Conservation (phyloP, 2,888 invertebrate species). For the Acronicta psi region DNA sequence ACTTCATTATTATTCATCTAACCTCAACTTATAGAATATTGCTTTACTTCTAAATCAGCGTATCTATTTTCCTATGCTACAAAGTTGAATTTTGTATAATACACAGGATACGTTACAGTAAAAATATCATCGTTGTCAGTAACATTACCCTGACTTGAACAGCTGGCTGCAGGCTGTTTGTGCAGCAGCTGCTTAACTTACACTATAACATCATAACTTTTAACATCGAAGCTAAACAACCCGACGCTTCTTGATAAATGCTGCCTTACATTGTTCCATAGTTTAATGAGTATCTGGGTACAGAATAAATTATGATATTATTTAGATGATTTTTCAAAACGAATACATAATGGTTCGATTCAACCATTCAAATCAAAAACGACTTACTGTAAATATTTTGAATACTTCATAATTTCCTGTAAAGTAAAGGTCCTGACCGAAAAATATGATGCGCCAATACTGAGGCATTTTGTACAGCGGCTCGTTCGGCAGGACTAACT, state of each 20-base stretch:
- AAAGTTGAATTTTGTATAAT: slow-evolving; percentile 30
- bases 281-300: not conserved
- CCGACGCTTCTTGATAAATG: slow-evolving; percentile 13
- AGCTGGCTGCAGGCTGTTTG: slow-evolving; percentile 26
- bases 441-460: too few relatives aligned
- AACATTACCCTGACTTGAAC: slow-evolving; percentile 24
- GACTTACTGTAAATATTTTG: too few relatives aligned
- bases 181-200: slow-evolving; percentile 29
- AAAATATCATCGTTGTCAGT: slow-evolving; percentile 20
- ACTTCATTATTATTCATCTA: not conserved
- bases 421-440: too few relatives aligned
- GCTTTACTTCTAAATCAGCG: slow-evolving; percentile 3
- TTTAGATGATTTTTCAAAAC: too few relatives aligned
- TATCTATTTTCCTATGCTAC: slow-evolving; percentile 10
- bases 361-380: too few relatives aligned
- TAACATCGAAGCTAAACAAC: not conserved
- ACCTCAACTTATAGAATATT: too few relatives aligned
- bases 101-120: slow-evolving; percentile 23
- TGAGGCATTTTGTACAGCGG: too few relatives aligned
- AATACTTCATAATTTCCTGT: too few relatives aligned
- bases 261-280: not conserved
- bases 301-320: too few relatives aligned
- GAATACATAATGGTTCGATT: too few relatives aligned
- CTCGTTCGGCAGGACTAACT: too few relatives aligned
- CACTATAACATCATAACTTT: slow-evolving; percentile 35